These are phyloP conservation scores for Trichacis sp. DNA, from an alignment of 2,888 invertebrate genomes.

Conservation along the genomic window DNA sequence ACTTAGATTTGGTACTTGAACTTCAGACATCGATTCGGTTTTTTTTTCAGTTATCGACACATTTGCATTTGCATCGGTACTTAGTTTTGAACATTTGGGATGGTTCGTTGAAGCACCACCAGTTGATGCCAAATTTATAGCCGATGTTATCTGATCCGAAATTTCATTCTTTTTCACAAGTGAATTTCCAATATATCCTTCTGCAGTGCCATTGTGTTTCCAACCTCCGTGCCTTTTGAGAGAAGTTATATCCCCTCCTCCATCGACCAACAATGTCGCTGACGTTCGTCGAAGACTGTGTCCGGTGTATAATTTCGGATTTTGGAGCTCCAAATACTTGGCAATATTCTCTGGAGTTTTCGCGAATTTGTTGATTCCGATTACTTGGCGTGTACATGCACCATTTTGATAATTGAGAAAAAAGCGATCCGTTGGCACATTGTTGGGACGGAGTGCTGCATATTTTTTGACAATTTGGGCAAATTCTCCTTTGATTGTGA, in stretches of 20 bases:
- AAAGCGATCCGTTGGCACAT: constrained; percentile 11
- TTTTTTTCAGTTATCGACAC: no score
- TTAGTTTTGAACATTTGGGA: no score
- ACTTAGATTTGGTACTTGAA: no score
- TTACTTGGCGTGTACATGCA: constrained; percentile 31
- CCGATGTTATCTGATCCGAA: no score
- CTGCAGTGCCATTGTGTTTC: constrained; percentile 23
- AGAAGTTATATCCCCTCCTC: constrained; percentile 27
- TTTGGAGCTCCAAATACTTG: constrained; percentile 33
- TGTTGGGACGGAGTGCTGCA: constrained; percentile 15
- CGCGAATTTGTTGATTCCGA: constrained; percentile 40
- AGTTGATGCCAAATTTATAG: no score
- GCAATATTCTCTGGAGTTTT: constrained; percentile 41
- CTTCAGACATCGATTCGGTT: no score
- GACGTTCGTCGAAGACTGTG: constrained; percentile 40
- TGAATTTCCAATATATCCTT: constrained; percentile 14
- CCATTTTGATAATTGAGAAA: constrained; percentile 41
- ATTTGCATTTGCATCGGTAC: no score
- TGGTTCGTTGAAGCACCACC: no score
- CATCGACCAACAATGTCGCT: constrained; percentile 33
- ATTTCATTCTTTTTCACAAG: no score
- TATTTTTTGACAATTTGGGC: constrained; percentile 15
- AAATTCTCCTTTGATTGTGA: constrained; percentile 16
- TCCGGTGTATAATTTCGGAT: constrained; percentile 38
- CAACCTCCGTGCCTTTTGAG: constrained; percentile 29